Evolutionary conservation across 2,113 vertebrate species (phyloP).

Genomic region (Anarhynchus alexandrinus): DNA sequence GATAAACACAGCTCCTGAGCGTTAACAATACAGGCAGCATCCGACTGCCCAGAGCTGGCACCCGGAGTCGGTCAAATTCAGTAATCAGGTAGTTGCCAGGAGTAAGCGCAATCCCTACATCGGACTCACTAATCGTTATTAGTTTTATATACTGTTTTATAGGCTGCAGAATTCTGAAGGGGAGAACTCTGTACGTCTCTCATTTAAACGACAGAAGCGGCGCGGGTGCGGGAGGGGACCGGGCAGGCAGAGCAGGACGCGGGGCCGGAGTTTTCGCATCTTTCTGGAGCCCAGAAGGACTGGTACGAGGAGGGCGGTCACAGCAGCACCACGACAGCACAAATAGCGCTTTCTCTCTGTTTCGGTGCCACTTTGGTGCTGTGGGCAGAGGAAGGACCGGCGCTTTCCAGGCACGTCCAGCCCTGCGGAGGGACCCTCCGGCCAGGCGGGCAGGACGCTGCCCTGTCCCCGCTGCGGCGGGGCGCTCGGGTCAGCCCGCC

Average conservation of each 20-base stretch:
- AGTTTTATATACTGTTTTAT: background rate
- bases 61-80: background rate
- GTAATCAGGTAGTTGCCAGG: background rate
- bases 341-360: background rate
- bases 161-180: background rate
- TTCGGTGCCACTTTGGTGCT: background rate
- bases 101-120: background rate
- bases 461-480: background rate
- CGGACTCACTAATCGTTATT: background rate
- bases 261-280: background rate
- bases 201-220: background rate
- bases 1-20: background rate
- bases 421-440: background rate
- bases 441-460: background rate
- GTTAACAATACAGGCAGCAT: background rate
- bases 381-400: background rate
- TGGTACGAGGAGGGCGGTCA: background rate
- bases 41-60: background rate
- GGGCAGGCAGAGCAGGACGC: background rate
- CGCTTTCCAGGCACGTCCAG: background rate
- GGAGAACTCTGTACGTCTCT: background rate
- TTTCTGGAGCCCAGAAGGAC: background rate
- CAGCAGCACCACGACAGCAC: background rate
- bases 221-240: background rate
- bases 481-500: background rate